Evolutionary conservation across 92 coral and sea anemone genomes (phyloP).

Genomic region (Ricordea florida): DNA sequence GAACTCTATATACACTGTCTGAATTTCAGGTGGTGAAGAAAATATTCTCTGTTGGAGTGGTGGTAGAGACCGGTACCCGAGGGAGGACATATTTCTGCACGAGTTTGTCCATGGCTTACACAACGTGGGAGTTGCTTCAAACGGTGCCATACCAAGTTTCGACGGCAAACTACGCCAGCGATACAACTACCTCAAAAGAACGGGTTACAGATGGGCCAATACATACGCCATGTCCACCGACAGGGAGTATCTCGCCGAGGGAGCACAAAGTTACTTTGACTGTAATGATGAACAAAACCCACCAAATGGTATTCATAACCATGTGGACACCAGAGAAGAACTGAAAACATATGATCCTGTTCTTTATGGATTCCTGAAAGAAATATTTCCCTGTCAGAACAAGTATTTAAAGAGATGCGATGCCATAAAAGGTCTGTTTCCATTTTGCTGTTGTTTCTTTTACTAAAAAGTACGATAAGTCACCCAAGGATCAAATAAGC

Average conservation of each 20-base stretch:
- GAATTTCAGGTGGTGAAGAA: constrained; percentile 94
- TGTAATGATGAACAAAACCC: constrained; percentile 78
- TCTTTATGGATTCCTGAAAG: constrained; percentile 78
- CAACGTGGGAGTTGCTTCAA: constrained; percentile 75
- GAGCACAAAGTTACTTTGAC: constrained; percentile 90
- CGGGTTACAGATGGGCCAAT: constrained; percentile 69
- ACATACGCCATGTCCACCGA: constrained; percentile 95
- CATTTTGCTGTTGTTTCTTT: background rate
- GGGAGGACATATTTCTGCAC: constrained; percentile 95
- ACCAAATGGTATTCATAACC: constrained; percentile 87
- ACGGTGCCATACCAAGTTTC: constrained; percentile 86
- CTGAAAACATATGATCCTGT: constrained; percentile 66
- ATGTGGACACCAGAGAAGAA: constrained; percentile 81
- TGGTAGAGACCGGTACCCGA: constrained; percentile 81
- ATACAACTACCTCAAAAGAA: constrained; percentile 69
- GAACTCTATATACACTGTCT: too few species aligned
- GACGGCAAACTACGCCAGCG: constrained; percentile 77
- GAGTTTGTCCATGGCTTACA: constrained; percentile 97
- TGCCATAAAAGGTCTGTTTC: constrained; percentile 63
- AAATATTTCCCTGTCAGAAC: constrained; percentile 90
- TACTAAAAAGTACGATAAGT: background rate
- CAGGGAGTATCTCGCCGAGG: constrained; percentile 95
- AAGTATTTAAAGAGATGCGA: constrained; percentile 84
- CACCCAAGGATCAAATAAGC: too few species aligned
- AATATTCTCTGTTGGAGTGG: constrained; percentile 78